Conservation (phyloP, 1,140 invertebrate species). For the Battus philenor region DNA sequence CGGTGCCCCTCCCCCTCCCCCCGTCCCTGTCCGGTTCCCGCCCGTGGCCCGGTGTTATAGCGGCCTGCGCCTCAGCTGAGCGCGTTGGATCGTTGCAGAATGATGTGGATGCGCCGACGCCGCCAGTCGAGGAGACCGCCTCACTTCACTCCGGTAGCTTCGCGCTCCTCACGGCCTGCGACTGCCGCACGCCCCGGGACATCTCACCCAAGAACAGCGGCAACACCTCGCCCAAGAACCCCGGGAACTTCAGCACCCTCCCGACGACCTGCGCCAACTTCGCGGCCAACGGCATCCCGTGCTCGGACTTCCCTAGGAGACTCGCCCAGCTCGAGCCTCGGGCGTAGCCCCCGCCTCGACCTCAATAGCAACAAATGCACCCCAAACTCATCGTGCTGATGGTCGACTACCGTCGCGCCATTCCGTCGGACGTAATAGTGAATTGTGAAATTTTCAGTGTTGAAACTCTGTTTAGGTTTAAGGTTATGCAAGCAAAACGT, state of each 20-base stretch:
- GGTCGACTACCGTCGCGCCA: too few species aligned
- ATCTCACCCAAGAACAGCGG: constrained; percentile 2
- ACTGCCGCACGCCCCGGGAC: constrained; percentile 23
- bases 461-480: not conserved
- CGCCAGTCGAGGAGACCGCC: constrained; percentile 22
- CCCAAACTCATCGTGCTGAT: not conserved
- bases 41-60: constrained; percentile 44
- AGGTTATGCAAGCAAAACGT: not conserved
- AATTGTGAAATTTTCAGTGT: constrained; percentile 5
- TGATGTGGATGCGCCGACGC: constrained; percentile 67
- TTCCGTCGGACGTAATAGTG: too few species aligned
- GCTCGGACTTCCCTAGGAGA: constrained; percentile 22
- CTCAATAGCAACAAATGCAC: constrained; percentile 18
- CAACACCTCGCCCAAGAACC: too few species aligned
- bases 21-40: constrained; percentile 18
- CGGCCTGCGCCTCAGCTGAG: constrained; percentile 59
- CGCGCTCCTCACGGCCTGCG: constrained; percentile 25
- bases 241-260: constrained; percentile 19
- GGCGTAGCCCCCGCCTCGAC: constrained; percentile 22
- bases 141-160: constrained; percentile 21
- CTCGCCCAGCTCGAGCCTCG: constrained; percentile 22
- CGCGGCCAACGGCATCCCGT: constrained; percentile 28
- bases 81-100: constrained; percentile 70
- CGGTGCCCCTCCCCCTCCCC: constrained; percentile 34
- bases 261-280: constrained; percentile 24